A percentile compares a stretch with the other conserved stretches of the same genome.
Conservation (phyloP, 2,888 invertebrate species). For the Synanthedon andrenaeformis region DNA sequence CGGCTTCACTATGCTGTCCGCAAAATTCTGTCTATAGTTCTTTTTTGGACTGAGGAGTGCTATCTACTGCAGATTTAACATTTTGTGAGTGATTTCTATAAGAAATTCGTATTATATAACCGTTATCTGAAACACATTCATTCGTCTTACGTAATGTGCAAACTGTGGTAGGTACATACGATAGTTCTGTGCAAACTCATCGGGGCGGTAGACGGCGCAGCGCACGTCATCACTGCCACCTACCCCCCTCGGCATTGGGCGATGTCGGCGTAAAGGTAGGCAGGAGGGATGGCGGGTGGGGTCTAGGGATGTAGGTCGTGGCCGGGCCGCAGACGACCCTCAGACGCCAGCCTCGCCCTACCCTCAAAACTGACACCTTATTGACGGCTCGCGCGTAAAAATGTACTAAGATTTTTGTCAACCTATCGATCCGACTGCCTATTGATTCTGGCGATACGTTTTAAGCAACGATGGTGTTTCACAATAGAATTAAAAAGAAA, state of each 20-base stretch:
- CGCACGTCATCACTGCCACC: conserved; percentile 18
- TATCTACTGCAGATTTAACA: too few relatives aligned
- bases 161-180: conserved; percentile 7
- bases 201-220: conserved; percentile 23
- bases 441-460: background rate
- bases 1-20: too few relatives aligned
- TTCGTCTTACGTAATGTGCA: conserved; percentile 56
- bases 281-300: conserved; percentile 7
- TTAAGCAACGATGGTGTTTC: background rate
- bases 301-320: conserved; percentile 52
- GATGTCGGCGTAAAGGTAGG: conserved; percentile 1
- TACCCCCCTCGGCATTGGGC: conserved; percentile 10
- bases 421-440: background rate
- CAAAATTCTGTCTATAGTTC: too few relatives aligned
- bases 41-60: background rate
- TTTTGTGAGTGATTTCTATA: too few relatives aligned
- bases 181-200: conserved; percentile 10
- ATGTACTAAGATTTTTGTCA: conserved; percentile 3
- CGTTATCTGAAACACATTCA: conserved; percentile 30
- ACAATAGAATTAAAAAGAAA: background rate
- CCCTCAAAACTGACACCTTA: conserved; percentile 12
- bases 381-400: conserved; percentile 12
- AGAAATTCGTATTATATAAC: conserved; percentile 1
- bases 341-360: conserved; percentile 50
- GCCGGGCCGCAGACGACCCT: conserved; percentile 62